Conservation (phyloP, 2,888 invertebrate species). For the Drosophila sordidula region DNA sequence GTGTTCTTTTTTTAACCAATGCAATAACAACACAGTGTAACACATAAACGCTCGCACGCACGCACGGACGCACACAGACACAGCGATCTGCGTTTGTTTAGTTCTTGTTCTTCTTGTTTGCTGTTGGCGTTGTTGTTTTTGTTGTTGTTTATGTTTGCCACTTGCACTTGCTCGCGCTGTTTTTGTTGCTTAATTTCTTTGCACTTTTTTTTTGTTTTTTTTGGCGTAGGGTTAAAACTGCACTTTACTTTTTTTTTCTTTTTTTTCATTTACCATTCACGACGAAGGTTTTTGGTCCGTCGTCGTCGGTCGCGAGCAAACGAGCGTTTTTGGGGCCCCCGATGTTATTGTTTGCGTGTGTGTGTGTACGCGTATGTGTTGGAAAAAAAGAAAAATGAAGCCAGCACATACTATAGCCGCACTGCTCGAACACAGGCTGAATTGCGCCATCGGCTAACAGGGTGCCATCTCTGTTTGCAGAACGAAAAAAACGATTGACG, state of each 20-base stretch:
- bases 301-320: conserved; percentile 62
- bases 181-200: conserved; percentile 73
- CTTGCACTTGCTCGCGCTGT: conserved; percentile 66
- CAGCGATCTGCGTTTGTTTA: conserved; percentile 58
- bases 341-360: conserved; percentile 73
- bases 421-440: conserved; percentile 36
- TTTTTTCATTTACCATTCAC: conserved; percentile 71
- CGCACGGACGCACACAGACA: conserved; percentile 37
- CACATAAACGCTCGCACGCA: conserved; percentile 25
- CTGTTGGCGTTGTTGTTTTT: conserved; percentile 43
- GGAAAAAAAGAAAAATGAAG: conserved; percentile 47
- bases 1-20: conserved; percentile 52
- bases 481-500: conserved; percentile 26
- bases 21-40: conserved; percentile 53
- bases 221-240: conserved; percentile 69
- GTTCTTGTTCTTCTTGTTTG: conserved; percentile 45
- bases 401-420: conserved; percentile 16
- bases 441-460: background rate
- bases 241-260: conserved; percentile 57
- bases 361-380: conserved; percentile 56
- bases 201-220: conserved; percentile 48
- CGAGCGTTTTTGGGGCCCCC: conserved; percentile 71
- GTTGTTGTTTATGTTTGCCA: conserved; percentile 76
- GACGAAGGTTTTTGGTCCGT: conserved; percentile 72
- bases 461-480: conserved; percentile 38